Conservation (phyloP, 2,797 vertebrate species). For the Myiotriccus ornatus region DNA sequence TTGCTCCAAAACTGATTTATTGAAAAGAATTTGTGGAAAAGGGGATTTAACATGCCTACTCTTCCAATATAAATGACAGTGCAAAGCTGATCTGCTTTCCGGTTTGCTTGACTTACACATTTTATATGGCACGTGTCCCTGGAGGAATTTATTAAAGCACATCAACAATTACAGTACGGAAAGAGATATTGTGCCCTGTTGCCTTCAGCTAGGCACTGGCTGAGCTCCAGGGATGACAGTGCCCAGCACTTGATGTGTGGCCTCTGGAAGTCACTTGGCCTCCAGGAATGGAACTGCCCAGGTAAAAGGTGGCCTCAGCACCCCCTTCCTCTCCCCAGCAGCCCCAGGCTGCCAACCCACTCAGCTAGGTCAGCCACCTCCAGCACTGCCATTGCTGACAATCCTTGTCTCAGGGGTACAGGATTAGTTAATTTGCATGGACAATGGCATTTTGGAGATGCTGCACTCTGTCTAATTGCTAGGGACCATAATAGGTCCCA, state of each 20-base stretch:
- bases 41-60: neutral
- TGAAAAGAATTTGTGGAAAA: conserved; percentile 23
- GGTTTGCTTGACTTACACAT: neutral
- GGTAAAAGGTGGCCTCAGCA: neutral
- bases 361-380: neutral
- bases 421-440: neutral
- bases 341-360: neutral
- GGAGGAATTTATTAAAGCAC: neutral
- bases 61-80: neutral
- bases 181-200: neutral
- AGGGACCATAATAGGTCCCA: neutral
- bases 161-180: neutral
- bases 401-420: neutral
- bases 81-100: conserved; percentile 14
- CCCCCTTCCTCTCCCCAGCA: neutral
- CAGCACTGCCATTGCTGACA: neutral
- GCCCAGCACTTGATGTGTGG: neutral
- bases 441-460: neutral
- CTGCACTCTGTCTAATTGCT: neutral
- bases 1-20: conserved; percentile 10
- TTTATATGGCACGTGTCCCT: neutral
- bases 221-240: neutral
- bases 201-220: neutral
- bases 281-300: neutral
- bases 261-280: neutral